Evolutionary conservation across 2,797 vertebrate genomes (phyloP).

Genomic region (Macropodus opercularis): DNA sequence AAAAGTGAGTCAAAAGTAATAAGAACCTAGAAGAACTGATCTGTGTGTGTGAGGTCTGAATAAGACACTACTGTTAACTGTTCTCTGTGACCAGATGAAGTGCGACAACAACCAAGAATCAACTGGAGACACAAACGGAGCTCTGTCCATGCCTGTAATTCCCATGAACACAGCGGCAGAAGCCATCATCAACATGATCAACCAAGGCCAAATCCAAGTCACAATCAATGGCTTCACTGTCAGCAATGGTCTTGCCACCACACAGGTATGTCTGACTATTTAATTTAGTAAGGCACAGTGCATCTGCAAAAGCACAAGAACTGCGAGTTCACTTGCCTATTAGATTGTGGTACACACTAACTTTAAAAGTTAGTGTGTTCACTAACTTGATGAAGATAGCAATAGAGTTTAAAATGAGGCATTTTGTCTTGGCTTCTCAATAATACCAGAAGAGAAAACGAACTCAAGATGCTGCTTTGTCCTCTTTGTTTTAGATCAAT

Average conservation of each 20-base stretch:
- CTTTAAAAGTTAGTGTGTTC: conserved; percentile 48
- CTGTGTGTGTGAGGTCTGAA: neutral
- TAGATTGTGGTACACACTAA: conserved; percentile 64
- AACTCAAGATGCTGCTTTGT: neutral
- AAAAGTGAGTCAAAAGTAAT: conserved; percentile 83
- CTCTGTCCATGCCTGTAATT: conserved; percentile 97
- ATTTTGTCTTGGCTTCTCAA: neutral
- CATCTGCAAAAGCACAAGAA: neutral
- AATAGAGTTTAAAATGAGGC: neutral
- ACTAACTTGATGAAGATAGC: too few relatives aligned
- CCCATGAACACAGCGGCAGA: conserved; percentile 99
- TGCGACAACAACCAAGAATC: conserved; percentile 91
- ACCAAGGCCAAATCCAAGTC: conserved; percentile 98
- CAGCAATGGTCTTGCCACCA: conserved; percentile 98
- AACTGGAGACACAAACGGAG: conserved; percentile 84
- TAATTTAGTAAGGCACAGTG: too few relatives aligned
- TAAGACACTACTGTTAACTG: neutral
- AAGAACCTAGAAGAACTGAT: neutral
- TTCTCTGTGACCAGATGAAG: conserved; percentile 87
- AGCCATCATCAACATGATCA: conserved; percentile 99
- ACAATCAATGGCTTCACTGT: conserved; percentile 98
- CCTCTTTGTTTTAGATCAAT: conserved; percentile 86
- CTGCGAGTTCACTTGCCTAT: conserved; percentile 30
- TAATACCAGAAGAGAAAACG: neutral
- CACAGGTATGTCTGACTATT: conserved; percentile 89